A percentile compares a stretch with the other conserved stretches of the same genome.
These are phyloP conservation scores for Andrena dorsata DNA, from an alignment of 2,888 invertebrate genomes.

Conservation along the genomic window DNA sequence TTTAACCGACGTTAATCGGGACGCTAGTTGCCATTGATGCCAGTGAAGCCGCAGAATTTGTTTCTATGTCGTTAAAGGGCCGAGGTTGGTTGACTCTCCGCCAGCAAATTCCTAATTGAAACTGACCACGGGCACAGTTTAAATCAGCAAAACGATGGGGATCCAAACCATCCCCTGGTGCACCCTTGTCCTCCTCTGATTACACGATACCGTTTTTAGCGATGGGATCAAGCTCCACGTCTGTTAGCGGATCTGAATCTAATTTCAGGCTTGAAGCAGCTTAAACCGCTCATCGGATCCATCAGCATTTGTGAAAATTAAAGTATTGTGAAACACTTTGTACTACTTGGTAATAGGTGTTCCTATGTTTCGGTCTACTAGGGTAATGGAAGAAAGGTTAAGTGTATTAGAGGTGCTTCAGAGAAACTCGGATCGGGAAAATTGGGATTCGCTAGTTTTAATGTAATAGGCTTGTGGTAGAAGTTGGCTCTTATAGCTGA, in stretches of 20 bases:
- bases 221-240: not conserved
- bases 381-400: no score
- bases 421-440: no score
- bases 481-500: no score
- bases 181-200: constrained; percentile 38
- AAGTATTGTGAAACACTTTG: no score
- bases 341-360: no score
- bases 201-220: constrained; percentile 13
- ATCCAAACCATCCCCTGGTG: constrained; percentile 2
- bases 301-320: no score
- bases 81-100: constrained; percentile 11
- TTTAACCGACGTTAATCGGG: constrained; percentile 23
- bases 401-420: no score
- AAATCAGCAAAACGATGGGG: constrained; percentile 58
- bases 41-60: constrained; percentile 50
- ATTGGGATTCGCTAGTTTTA: no score
- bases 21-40: constrained; percentile 26
- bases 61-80: constrained; percentile 50
- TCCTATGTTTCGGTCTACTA: no score
- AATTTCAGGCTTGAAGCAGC: not conserved
- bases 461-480: no score
- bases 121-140: constrained; percentile 52
- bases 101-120: constrained; percentile 66
- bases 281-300: not conserved
- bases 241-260: no score